These are phyloP conservation scores for Lapara coniferarum DNA, from an alignment of 2,888 invertebrate genomes.

Conservation along the genomic window DNA sequence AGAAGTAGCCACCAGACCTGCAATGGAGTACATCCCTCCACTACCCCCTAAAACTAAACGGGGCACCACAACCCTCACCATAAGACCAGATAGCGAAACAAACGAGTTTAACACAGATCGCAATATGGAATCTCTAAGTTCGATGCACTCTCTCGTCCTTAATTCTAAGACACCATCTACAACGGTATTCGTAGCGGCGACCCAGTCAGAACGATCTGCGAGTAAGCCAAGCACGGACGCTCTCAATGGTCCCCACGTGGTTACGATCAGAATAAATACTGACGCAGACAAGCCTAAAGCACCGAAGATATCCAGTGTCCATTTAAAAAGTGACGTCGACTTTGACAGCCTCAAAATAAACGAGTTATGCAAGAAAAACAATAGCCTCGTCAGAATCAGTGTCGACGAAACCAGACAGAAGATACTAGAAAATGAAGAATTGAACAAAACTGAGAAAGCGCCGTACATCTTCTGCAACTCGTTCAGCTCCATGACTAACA, in stretches of 20 bases:
- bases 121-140: conserved; percentile 74
- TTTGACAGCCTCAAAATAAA: conserved; percentile 70
- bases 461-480: conserved; percentile 86
- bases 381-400: conserved; percentile 85
- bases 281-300: conserved; percentile 79
- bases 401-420: conserved; percentile 76
- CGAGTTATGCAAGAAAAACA: conserved; percentile 72
- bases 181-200: conserved; percentile 83
- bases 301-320: conserved; percentile 78
- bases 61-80: conserved; percentile 76
- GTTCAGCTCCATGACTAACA: conserved; percentile 79
- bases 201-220: conserved; percentile 77
- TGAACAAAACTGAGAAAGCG: conserved; percentile 71
- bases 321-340: conserved; percentile 76
- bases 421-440: conserved; percentile 80
- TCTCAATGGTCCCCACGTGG: conserved; percentile 84
- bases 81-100: conserved; percentile 65
- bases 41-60: conserved; percentile 83
- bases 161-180: conserved; percentile 79
- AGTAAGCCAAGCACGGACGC: conserved; percentile 75
- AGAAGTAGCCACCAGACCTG: conserved; percentile 76
- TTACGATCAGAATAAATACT: conserved; percentile 88
- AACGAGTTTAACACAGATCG: conserved; percentile 68
- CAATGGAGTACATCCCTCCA: conserved; percentile 80
- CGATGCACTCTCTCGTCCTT: conserved; percentile 83